Base-by-base conservation (phyloP, 2,113 vertebrate species). In the Phylloscopus trochilus region DNA sequence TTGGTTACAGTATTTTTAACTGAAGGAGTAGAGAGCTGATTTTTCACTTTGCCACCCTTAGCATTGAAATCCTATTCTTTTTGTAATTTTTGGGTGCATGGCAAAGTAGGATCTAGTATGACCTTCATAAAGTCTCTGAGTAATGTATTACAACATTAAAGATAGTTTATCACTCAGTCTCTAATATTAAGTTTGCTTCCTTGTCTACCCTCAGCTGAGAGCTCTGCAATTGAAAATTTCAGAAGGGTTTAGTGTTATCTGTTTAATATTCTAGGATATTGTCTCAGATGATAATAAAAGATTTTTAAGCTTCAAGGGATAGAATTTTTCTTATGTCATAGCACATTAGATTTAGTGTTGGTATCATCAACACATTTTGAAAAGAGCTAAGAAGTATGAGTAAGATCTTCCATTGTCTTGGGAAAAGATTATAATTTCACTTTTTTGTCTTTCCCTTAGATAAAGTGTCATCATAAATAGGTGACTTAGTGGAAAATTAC, bases 181-280 rank as follows among this genome's bases (percentile, higher is more conserved):
- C 39, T 64, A 70, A 67, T 64, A 81, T 26, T 52, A 55, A 72
- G 39, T 43, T 68, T 92, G 30, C 39, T 86, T 80, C 44, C 47
- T 75, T 59, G 9, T 78, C 69, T 87, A 31, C 19, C 4, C 35
- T 70, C 47, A 80, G 52, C 62, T 79, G 43, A 85, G 62, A 91
- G 55, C 33, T 80, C 30, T 55, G 70, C 70, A 56, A 12, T 30
- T 90, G 30, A 74, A 76, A 85, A 70, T 90, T 95, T 85, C 63
- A 39, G 62, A 59, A 85, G 35, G 55, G 23, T 90, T 96, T 88
- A 67, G 35, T 74, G 27, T 94, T 91, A 73, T 73, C 55, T 92
- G 22, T 73, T 92, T 92, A 94, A 91, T 92, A 89, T 92, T 95
- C 84, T 73, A 80, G 37, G 46, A 73, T 82, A 79, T 79, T 72